Percentiles rank a stretch among this genome's conserved stretches.
Evolutionary conservation across 2,888 invertebrate species (phyloP).

Genomic region (Sepioteuthis lessoniana): DNA sequence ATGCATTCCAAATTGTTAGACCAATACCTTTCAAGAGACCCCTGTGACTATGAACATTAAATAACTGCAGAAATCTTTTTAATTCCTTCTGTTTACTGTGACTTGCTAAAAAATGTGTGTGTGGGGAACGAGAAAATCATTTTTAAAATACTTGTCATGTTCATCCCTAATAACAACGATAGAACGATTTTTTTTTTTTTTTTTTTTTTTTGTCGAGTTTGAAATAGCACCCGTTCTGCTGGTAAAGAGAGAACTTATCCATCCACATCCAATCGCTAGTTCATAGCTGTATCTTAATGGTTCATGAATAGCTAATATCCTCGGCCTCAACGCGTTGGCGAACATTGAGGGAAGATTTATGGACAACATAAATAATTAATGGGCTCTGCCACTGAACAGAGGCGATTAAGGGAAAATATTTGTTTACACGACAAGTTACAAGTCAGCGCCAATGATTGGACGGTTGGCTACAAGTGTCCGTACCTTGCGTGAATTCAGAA

Average conservation of each 20-base stretch:
- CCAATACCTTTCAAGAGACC: too few relatives aligned
- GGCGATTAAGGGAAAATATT: neutral
- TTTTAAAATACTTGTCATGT: too few relatives aligned
- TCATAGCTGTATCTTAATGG: neutral
- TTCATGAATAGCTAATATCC: neutral
- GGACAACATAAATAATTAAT: neutral
- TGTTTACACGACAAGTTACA: neutral
- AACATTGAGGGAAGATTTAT: neutral
- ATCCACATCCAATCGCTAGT: neutral
- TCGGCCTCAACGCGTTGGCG: neutral
- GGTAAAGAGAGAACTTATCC: neutral
- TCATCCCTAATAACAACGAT: too few relatives aligned
- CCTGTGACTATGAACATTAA: too few relatives aligned
- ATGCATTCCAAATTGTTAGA: too few relatives aligned
- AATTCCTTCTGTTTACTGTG: too few relatives aligned
- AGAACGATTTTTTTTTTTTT: too few relatives aligned
- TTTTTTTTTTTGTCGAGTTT: neutral
- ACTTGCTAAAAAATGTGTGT: too few relatives aligned
- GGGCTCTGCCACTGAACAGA: neutral
- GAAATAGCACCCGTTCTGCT: neutral
- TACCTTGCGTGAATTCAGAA: neutral
- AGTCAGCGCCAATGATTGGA: neutral
- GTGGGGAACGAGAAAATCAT: too few relatives aligned
- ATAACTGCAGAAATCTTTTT: too few relatives aligned
- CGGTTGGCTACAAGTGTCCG: neutral